Conservation (phyloP, 2,113 vertebrate species). For the Channa argus region DNA sequence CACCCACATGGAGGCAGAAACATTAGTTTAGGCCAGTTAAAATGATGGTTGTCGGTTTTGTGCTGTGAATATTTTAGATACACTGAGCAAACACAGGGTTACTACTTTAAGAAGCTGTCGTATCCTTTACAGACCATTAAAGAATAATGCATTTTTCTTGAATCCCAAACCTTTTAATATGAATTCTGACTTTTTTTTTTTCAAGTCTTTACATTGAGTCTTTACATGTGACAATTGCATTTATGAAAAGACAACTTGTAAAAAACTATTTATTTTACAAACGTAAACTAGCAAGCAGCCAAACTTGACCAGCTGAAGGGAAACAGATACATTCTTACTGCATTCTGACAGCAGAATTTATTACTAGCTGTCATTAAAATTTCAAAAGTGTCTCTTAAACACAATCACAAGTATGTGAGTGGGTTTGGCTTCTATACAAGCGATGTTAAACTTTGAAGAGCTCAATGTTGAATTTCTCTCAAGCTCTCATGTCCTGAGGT, state of each 20-base stretch:
- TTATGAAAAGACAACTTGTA: too few species aligned
- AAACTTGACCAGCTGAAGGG: slow-evolving; percentile 85
- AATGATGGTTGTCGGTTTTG: slow-evolving; percentile 33
- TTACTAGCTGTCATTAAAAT: slow-evolving; percentile 28
- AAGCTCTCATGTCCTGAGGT: slow-evolving; percentile 23
- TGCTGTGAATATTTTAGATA: neutral
- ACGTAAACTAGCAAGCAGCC: slow-evolving; percentile 56
- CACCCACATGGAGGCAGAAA: slow-evolving; percentile 45
- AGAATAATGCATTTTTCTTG: too few species aligned
- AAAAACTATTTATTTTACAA: too few species aligned
- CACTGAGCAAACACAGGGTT: too few species aligned
- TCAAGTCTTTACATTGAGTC: too few species aligned
- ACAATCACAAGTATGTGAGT: slow-evolving; percentile 13
- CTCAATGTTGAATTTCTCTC: neutral
- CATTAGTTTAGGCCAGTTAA: slow-evolving; percentile 33
- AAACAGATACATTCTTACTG: slow-evolving; percentile 75
- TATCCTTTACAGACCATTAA: too few species aligned
- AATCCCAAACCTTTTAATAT: too few species aligned
- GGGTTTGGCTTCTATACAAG: slow-evolving; percentile 7
- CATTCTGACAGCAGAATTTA: slow-evolving; percentile 67
- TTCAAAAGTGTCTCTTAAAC: slow-evolving; percentile 11
- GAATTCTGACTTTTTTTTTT: too few species aligned
- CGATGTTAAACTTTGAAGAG: slow-evolving; percentile 12
- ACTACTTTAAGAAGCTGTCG: too few species aligned
- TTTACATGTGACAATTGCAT: too few species aligned